A percentile compares a stretch with the other conserved stretches of the same genome.
Evolutionary conservation across 1,140 invertebrate species (phyloP).

Genomic region (Caenorhabditis tropicalis): DNA sequence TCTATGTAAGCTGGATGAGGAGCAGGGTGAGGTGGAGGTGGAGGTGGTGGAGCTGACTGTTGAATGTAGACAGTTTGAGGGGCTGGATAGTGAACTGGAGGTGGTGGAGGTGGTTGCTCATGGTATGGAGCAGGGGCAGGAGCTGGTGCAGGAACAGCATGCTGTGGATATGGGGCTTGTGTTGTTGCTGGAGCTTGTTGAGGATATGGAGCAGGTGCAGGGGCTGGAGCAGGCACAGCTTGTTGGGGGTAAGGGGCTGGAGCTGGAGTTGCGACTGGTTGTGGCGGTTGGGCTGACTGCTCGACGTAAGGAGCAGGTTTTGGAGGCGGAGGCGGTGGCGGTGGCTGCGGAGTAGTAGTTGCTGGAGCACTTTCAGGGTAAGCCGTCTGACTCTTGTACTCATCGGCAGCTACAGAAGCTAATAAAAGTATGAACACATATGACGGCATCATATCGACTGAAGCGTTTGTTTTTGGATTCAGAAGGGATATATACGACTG

Average conservation of each 20-base stretch:
- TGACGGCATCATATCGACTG: constrained; percentile 2
- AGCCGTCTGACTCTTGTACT: constrained; percentile 20
- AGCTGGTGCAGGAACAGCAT: background rate
- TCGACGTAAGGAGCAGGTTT: background rate
- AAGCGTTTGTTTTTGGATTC: constrained; percentile 24
- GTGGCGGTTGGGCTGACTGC: background rate
- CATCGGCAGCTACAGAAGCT: background rate
- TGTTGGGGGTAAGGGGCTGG: background rate
- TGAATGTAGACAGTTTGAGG: background rate
- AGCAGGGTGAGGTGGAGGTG: background rate
- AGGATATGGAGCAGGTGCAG: background rate
- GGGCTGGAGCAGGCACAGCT: background rate
- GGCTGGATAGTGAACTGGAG: background rate
- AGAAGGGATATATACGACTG: constrained; percentile 23
- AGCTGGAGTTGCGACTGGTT: background rate
- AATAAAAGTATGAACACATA: background rate
- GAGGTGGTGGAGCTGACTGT: background rate
- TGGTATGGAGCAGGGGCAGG: background rate
- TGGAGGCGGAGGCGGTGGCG: background rate
- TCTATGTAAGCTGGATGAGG: background rate
- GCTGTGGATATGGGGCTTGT: background rate
- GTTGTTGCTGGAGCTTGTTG: background rate
- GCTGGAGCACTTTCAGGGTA: constrained; percentile 5
- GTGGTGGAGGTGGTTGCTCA: background rate
- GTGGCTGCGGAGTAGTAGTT: background rate